A percentile compares a stretch with the other conserved stretches of the same genome.
These are phyloP conservation scores for Aphis gossypii DNA, from an alignment of 1,140 invertebrate species.

Conservation along the genomic window DNA sequence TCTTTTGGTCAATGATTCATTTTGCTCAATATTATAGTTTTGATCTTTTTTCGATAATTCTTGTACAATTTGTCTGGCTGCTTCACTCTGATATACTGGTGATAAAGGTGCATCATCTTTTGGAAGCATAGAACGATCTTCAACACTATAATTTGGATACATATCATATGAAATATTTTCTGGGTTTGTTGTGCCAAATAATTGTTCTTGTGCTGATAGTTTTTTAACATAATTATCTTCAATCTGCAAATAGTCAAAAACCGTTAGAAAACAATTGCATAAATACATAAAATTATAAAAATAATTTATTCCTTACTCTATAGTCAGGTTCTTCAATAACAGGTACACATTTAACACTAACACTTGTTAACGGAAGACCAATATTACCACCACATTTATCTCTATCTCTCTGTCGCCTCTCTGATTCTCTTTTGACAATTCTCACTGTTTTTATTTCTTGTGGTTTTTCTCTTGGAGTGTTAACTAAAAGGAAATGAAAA, in stretches of 20 bases:
- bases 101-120: slow-evolving; percentile 64
- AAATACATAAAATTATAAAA: slow-evolving; percentile 59
- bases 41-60: slow-evolving; percentile 69
- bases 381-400: slow-evolving; percentile 66
- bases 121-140: slow-evolving; percentile 54
- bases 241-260: slow-evolving; percentile 59
- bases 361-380: slow-evolving; percentile 65
- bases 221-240: slow-evolving; percentile 61
- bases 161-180: slow-evolving; percentile 57
- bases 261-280: slow-evolving; percentile 6
- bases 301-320: slow-evolving; percentile 47
- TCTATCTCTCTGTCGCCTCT: slow-evolving; percentile 79
- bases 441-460: slow-evolving; percentile 91
- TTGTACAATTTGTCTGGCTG: slow-evolving; percentile 82
- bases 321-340: slow-evolving; percentile 61
- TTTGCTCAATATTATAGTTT: slow-evolving; percentile 59
- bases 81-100: slow-evolving; percentile 82
- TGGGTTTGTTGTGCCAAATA: slow-evolving; percentile 63
- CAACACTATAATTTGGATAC: slow-evolving; percentile 57
- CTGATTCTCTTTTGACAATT: slow-evolving; percentile 90
- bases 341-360: slow-evolving; percentile 59
- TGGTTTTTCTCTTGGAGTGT: slow-evolving; percentile 81
- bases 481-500: slow-evolving; percentile 67
- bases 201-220: slow-evolving; percentile 65
- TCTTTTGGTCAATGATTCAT: slow-evolving; percentile 64